Conservation (phyloP, 2,113 vertebrate genomes). For the Orientallactaga bullata region DNA sequence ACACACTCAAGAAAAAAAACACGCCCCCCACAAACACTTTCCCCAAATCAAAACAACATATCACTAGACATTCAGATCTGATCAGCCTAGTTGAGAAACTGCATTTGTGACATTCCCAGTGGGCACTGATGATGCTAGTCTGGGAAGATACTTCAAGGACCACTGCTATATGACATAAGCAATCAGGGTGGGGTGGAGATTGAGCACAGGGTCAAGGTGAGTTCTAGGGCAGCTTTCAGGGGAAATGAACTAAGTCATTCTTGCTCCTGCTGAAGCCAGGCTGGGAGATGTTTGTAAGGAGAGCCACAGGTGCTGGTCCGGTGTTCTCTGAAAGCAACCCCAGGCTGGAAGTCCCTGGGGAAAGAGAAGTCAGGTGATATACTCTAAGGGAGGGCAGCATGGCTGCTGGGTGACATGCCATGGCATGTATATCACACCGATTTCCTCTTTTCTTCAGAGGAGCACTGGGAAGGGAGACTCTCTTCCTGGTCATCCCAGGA, state of each 20-base stretch:
- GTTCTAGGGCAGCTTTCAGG: not conserved
- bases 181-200: not conserved
- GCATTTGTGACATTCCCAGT: not conserved
- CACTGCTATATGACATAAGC: too few species aligned
- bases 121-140: not conserved
- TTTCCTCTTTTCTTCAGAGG: not conserved
- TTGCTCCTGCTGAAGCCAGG: not conserved
- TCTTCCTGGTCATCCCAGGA: not conserved
- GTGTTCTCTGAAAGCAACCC: not conserved
- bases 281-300: not conserved
- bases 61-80: not conserved
- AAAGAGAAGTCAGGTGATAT: not conserved
- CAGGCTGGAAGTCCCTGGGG: not conserved
- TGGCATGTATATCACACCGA: not conserved
- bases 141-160: not conserved
- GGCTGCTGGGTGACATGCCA: not conserved
- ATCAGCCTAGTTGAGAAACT: not conserved
- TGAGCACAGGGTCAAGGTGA: not conserved
- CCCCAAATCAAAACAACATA: not conserved
- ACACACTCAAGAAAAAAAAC: not conserved
- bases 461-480: not conserved
- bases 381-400: accelerated
- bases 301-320: not conserved
- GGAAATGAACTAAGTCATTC: not conserved
- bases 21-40: too few species aligned